Base-by-base conservation (phyloP, 2,888 invertebrate genomes). In the Tolmerus cingulatus region DNA sequence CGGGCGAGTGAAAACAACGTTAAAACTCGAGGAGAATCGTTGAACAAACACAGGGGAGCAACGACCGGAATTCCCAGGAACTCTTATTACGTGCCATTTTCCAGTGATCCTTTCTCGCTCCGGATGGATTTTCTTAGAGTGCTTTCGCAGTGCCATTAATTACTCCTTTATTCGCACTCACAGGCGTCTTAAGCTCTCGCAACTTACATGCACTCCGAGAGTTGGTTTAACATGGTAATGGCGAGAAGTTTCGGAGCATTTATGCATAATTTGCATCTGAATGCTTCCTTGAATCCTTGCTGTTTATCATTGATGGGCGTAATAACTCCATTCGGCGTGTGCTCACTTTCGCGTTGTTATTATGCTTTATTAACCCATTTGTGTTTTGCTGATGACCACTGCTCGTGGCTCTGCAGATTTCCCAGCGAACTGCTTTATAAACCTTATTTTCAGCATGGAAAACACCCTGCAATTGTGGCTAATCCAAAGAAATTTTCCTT, bases 71-170 rank as follows among this genome's bases (percentile, higher is more conserved):
- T 55, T 30, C 12, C 30, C 46, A 51, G 23, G 30, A 46, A 51
- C 55, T 82, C 82, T 82, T 82, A 82, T 57, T 34, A 57, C 23
- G 57, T 82, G 19, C 34, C 19, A 57, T 66, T 57, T 34, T 30
- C 55, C 37, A 37, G 57, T n/a, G 82, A 66, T 66, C 23, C 57
- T 14, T 27, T 30, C 23, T 66, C 66, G n/a, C 19, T 82, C 5
- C 9, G 57, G 16, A n/a, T 34, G 82, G 66, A 82, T 55, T 82
- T 82, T 37, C 57, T 82, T 34, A 37, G 57, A 55, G 57, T 37
- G 55, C 51, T 37, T 82, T 82, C 57, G 57, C 82, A 82, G 82
- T 66, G n/a, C 37, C 82, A 82, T 82, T 82, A 82, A 82, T 82
- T 82, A 66, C 57, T 66, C 66, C 82, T 57, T 82, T 82, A 82